A percentile compares a stretch with the other conserved stretches of the same genome.
Conservation (phyloP, 2,113 vertebrate species). For the Hypomesus transpacificus region DNA sequence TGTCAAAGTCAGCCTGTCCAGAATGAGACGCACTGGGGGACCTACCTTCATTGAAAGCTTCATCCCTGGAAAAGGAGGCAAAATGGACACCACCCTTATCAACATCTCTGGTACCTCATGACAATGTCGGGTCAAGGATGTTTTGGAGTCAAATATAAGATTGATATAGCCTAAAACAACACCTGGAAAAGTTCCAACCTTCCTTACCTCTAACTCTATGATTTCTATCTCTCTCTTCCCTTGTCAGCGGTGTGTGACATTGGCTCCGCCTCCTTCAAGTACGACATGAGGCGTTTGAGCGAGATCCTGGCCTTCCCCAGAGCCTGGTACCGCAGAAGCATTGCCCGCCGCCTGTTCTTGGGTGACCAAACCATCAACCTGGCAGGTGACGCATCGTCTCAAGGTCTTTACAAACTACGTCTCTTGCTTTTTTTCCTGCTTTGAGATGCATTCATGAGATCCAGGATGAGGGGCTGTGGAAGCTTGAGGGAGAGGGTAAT, state of each 20-base stretch:
- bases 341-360: conserved; percentile 92
- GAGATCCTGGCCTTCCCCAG: conserved; percentile 97
- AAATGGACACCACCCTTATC: conserved; percentile 95
- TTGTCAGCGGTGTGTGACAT: conserved; percentile 93
- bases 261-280: conserved; percentile 97
- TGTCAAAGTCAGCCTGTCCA: conserved; percentile 95
- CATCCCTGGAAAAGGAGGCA: conserved; percentile 81
- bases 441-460: no score
- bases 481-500: no score
- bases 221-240: not conserved
- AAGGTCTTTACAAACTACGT: not conserved
- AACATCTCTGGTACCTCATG: conserved; percentile 89
- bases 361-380: conserved; percentile 97
- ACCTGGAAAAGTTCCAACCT: no score
- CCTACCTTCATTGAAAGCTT: conserved; percentile 89
- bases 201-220: not conserved
- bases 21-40: conserved; percentile 89
- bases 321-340: conserved; percentile 97
- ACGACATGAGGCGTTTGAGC: conserved; percentile 95
- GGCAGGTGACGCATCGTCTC: conserved; percentile 73
- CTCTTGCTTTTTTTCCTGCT: no score
- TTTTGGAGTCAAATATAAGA: not conserved
- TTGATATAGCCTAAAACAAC: not conserved
- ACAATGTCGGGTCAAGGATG: not conserved
- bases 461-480: no score